phyloP scores from a whole-genome alignment of 53 echinoderm and acorn worm genomes.

The Zoroaster sp. region DNA sequence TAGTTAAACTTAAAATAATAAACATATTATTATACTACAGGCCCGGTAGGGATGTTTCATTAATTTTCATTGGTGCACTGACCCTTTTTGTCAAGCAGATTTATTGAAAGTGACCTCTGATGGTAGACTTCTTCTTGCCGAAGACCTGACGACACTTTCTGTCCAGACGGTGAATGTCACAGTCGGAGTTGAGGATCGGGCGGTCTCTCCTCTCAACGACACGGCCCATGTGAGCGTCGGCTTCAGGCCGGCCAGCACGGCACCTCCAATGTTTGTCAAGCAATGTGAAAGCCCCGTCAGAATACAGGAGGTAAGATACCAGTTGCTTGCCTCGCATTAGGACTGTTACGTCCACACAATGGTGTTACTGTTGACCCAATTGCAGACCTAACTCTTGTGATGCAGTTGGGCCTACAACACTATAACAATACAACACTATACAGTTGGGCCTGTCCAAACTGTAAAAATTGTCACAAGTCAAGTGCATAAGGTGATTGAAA shows the following conservation, averaged over 20 bases:
- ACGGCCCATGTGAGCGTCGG: conserved; percentile 27
- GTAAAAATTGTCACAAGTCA: too few relatives aligned
- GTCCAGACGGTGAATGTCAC: conserved; percentile 4
- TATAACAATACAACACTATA: too few relatives aligned
- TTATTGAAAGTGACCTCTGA: conserved; percentile 14
- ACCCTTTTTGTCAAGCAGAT: conserved; percentile 3
- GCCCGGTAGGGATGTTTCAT: neutral
- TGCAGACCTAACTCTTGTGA: too few relatives aligned
- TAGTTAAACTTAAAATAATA: too few relatives aligned
- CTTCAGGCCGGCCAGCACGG: neutral
- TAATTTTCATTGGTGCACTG: neutral
- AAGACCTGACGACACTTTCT: neutral
- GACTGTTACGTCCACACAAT: neutral
- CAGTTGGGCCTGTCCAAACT: too few relatives aligned
- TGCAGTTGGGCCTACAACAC: too few relatives aligned
- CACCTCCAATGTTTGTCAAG: conserved; percentile 8
- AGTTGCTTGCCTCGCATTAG: neutral
- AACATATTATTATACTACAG: neutral
- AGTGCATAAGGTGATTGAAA: too few relatives aligned
- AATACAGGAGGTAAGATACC: conserved; percentile 24
- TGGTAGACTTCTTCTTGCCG: conserved; percentile 6
- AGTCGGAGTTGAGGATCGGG: conserved; percentile 47
- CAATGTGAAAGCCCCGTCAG: neutral
- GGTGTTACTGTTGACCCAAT: too few relatives aligned
- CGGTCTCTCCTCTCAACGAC: conserved; percentile 39